These are phyloP conservation scores for Eilema depressum DNA, from an alignment of 2,888 invertebrate genomes.

Conservation along the genomic window DNA sequence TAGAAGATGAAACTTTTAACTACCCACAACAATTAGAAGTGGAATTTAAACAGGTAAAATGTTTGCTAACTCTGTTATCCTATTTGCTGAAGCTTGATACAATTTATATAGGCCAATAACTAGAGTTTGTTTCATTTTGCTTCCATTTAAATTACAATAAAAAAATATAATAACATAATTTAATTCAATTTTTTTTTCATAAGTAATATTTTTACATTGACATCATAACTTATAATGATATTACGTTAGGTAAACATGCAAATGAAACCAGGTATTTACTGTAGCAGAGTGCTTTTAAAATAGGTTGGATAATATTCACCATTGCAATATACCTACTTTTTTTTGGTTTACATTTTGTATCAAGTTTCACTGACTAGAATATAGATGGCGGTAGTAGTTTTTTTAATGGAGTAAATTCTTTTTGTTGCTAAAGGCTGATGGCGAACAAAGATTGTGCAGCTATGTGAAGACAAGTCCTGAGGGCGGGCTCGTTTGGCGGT, in stretches of 20 bases:
- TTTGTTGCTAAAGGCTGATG: constrained; percentile 77
- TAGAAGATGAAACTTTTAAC: constrained; percentile 86
- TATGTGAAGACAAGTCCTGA: constrained; percentile 92
- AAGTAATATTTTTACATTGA: too few species aligned
- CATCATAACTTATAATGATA: too few species aligned
- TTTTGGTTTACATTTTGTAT: too few species aligned
- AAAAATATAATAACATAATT: background rate
- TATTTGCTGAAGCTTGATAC: background rate
- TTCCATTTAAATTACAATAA: too few species aligned
- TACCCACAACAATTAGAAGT: constrained; percentile 83
- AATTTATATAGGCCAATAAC: background rate
- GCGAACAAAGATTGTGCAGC: constrained; percentile 75
- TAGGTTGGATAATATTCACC: background rate
- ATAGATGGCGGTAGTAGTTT: constrained; percentile 37
- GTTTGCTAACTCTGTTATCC: background rate
- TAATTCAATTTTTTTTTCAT: too few species aligned
- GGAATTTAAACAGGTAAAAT: constrained; percentile 77
- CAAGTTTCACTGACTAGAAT: background rate
- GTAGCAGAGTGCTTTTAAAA: background rate
- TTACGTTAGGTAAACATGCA: too few species aligned
- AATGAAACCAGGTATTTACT: too few species aligned
- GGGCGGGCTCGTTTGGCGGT: constrained; percentile 93
- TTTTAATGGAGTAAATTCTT: background rate
- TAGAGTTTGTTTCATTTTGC: background rate
- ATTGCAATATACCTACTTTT: background rate